Percentiles rank a stretch among this genome's conserved stretches.
phyloP scores from a whole-genome alignment of 2,113 vertebrate genomes.

The Poeciliopsis occidentalis region DNA sequence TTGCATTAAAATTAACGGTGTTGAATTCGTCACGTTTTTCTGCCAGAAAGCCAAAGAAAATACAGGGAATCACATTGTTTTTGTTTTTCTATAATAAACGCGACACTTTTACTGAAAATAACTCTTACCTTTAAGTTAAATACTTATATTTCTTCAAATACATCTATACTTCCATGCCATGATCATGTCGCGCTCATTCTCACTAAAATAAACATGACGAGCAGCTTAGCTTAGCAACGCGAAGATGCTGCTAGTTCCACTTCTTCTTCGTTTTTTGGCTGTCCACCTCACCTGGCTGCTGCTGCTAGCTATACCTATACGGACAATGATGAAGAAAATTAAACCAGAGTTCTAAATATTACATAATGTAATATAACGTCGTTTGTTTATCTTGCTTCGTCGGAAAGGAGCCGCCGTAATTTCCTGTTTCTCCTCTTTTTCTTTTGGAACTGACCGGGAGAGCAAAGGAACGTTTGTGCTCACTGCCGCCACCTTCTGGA shows the following conservation, averaged over 20 bases:
- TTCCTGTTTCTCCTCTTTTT: conserved; percentile 55
- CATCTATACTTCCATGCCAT: conserved; percentile 49
- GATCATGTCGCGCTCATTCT: conserved; percentile 59
- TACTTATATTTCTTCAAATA: conserved; percentile 27
- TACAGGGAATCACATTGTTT: neutral
- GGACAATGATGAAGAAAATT: neutral
- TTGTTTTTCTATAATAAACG: neutral
- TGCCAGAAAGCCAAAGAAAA: neutral
- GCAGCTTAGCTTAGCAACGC: conserved; percentile 42
- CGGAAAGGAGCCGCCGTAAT: conserved; percentile 30
- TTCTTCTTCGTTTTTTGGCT: neutral
- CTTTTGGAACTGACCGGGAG: neutral
- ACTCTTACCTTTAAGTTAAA: conserved; percentile 49
- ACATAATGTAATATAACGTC: conserved; percentile 36
- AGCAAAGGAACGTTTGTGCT: neutral
- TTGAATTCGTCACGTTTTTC: neutral
- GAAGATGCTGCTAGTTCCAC: neutral
- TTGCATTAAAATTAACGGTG: neutral
- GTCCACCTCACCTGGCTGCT: neutral
- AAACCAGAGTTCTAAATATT: neutral
- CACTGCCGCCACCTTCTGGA: conserved; percentile 10
- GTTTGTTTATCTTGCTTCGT: conserved; percentile 67
- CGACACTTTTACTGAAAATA: neutral
- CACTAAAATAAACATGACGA: conserved; percentile 67
- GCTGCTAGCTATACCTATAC: neutral